Percentiles rank a stretch among this genome's conserved stretches.
phyloP scores from a whole-genome alignment of 1,140 invertebrate genomes.

The Pantala flavescens region DNA sequence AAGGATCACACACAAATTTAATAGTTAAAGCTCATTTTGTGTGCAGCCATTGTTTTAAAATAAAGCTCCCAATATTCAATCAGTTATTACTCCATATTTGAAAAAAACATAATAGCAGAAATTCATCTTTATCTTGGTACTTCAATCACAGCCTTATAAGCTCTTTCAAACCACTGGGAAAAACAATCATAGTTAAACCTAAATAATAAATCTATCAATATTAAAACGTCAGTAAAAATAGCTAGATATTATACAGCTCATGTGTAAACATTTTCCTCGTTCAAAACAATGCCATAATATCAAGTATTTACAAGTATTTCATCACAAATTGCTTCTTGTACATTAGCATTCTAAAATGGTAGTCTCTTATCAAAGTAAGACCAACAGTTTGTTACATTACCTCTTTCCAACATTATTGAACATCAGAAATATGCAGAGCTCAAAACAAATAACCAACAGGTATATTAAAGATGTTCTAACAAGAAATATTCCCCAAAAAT shows the following conservation, averaged over 20 bases:
- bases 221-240: background rate
- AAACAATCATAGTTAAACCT: background rate
- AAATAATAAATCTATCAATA: background rate
- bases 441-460: background rate
- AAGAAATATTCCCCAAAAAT: background rate
- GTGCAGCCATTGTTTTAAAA: too few relatives aligned
- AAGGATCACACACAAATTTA: too few relatives aligned
- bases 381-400: background rate
- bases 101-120: background rate
- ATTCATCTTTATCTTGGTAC: background rate
- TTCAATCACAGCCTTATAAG: background rate
- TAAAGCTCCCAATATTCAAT: too few relatives aligned
- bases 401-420: background rate
- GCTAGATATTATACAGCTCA: background rate
- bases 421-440: background rate
- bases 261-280: background rate
- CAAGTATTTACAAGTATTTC: background rate
- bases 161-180: background rate
- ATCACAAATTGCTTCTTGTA: slow-evolving; percentile 1
- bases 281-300: background rate
- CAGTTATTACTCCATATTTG: background rate
- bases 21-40: too few relatives aligned
- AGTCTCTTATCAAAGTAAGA: background rate
- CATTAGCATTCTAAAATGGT: background rate
- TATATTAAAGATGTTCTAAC: background rate